phyloP scores from a whole-genome alignment of 2,113 vertebrate species.

The Macheiramphus alcinus region DNA sequence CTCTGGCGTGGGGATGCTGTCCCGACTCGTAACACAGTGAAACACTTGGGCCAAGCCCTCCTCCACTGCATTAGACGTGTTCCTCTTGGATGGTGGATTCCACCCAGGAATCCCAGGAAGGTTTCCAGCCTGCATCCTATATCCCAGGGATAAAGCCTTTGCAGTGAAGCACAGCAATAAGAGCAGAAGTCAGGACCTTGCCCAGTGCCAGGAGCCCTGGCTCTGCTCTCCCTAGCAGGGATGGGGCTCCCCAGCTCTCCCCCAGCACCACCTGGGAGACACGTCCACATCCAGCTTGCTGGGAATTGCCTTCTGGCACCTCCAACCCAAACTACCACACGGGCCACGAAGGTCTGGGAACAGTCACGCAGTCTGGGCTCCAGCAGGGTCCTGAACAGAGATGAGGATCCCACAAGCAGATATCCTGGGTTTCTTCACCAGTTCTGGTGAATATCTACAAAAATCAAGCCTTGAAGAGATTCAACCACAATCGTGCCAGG shows the following conservation, averaged over 20 bases:
- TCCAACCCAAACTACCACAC: neutral
- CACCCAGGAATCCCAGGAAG: neutral
- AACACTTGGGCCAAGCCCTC: fast-evolving
- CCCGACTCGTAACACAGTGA: fast-evolving
- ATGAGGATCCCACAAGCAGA: neutral
- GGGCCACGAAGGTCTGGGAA: neutral
- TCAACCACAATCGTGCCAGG: neutral
- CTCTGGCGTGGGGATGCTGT: fast-evolving
- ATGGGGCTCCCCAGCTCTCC: neutral
- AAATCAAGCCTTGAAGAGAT: neutral
- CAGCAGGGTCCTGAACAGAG: too few species aligned
- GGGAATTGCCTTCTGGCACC: neutral
- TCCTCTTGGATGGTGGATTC: fast-evolving
- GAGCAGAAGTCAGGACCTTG: neutral
- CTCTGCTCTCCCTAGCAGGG: too few species aligned
- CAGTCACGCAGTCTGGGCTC: neutral
- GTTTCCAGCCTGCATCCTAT: neutral
- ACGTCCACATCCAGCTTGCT: fast-evolving
- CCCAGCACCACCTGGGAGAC: neutral
- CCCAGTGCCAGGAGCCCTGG: neutral
- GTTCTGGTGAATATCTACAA: neutral
- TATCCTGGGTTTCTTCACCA: neutral
- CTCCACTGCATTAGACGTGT: fast-evolving
- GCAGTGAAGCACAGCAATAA: fast-evolving
- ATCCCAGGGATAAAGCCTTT: neutral